Base-by-base conservation (phyloP, 1,140 invertebrate genomes). In the Drosophila lacertosa region DNA sequence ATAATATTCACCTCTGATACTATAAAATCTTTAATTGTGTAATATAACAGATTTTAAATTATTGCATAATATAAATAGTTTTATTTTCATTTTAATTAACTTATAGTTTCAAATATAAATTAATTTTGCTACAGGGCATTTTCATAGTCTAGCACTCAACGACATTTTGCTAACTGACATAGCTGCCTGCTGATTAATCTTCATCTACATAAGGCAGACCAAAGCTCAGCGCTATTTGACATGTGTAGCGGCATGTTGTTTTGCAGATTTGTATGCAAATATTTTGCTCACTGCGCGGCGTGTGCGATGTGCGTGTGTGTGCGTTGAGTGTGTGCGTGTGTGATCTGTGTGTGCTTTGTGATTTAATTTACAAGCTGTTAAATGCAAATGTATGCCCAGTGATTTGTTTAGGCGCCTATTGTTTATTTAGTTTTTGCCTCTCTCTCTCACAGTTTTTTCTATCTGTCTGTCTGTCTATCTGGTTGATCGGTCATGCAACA, bases 121-220 rank as follows among this genome's bases (percentile, higher is more conserved):
- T 0, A 2, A 57, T 13, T 13, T 18, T 13, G 4, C 15, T 48
- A 53, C 47, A 54, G 60, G 42, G 62, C 32, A 65, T 57, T 15
- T 0, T 10, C 0, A 4, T 10, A 60, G 64, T 67, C 55, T 35
- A 15, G 4, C 29, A 59, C 18, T 13, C 45, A 3, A 4, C 11
- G n/a, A 6, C 20, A 2, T 18, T 3, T n/a, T 16, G n/a, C 26
- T 42, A 26, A 7, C 47, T 73, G 51, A 45, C 70, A 72, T 69
- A 65, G 71, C 47, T 64, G 44, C n/a, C 35, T 53, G 80, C 80
- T 86, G 80, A 83, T 83, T 79, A 83, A 79, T 83, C 74, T 74
- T 47, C 65, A 64, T 70, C 47, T 53, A 47, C 51, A 64, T 18
- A 53, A 48, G 48, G 45, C 53, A 60, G 51, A 71, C 60, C 51